Percentiles rank a stretch among this genome's conserved stretches.
Conservation (phyloP, 2,888 invertebrate species). For the Dorcus hopei region DNA sequence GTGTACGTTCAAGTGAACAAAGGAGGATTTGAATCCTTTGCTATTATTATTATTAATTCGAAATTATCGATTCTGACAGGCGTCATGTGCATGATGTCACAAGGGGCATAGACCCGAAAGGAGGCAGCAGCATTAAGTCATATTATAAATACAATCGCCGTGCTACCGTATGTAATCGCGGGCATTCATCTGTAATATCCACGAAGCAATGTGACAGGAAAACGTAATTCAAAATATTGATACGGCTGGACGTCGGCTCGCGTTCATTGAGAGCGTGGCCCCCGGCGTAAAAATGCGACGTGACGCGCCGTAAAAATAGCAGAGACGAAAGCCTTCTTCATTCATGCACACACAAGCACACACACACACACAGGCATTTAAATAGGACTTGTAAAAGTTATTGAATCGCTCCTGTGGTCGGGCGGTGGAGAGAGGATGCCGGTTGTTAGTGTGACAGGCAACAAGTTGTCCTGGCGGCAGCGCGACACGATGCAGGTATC, state of each 20-base stretch:
- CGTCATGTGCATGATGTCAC: no score
- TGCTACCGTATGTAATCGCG: neutral
- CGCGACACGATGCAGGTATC: slow-evolving; percentile 39
- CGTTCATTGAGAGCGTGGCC: neutral
- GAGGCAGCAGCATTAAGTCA: neutral
- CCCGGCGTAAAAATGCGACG: slow-evolving; percentile 1
- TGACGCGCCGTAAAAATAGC: slow-evolving; percentile 14
- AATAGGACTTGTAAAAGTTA: slow-evolving; percentile 25
- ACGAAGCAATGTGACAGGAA: neutral
- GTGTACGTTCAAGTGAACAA: no score
- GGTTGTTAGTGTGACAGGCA: slow-evolving; percentile 36
- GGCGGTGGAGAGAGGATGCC: slow-evolving; percentile 19
- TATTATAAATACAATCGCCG: neutral
- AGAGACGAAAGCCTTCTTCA: slow-evolving; percentile 16
- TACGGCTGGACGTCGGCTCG: neutral
- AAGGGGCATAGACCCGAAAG: no score
- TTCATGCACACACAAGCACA: slow-evolving; percentile 9
- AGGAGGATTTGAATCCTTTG: no score
- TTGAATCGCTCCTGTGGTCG: slow-evolving; percentile 22
- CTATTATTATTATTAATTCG: no score
- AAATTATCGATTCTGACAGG: no score
- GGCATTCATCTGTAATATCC: slow-evolving; percentile 1
- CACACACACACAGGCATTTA: slow-evolving; percentile 25
- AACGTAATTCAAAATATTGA: slow-evolving; percentile 2
- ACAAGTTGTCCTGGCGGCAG: slow-evolving; percentile 41